These are phyloP conservation scores for Elaphurus davidianus DNA, from an alignment of 2,113 vertebrate genomes.

Conservation along the genomic window DNA sequence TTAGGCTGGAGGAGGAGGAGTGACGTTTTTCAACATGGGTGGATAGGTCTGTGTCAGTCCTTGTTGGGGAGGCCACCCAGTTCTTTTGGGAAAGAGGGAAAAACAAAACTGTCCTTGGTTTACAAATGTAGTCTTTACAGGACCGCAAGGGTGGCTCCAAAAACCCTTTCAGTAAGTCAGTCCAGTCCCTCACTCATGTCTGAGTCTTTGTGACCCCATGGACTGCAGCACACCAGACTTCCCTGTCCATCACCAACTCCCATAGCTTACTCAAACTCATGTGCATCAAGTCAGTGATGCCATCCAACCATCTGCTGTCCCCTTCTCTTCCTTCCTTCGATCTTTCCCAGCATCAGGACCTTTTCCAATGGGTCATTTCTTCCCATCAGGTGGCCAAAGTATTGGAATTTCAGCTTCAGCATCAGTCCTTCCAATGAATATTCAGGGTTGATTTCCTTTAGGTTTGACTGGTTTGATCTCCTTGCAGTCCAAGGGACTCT, in stretches of 20 bases:
- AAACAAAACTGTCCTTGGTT: background rate
- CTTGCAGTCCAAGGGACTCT: background rate
- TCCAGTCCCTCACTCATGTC: background rate
- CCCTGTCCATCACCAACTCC: background rate
- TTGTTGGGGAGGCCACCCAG: background rate
- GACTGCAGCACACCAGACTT: background rate
- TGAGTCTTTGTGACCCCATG: background rate
- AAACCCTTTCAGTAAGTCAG: background rate
- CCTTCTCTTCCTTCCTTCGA: background rate
- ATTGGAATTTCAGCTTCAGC: background rate
- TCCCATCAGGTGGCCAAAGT: background rate
- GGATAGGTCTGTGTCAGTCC: background rate
- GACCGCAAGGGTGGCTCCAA: background rate
- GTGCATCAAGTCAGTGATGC: background rate
- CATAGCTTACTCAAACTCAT: background rate
- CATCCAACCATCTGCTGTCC: background rate
- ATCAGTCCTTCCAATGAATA: background rate
- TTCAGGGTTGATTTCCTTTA: background rate
- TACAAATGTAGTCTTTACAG: background rate
- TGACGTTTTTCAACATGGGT: background rate
- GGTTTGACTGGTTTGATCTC: background rate
- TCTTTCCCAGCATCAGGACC: background rate
- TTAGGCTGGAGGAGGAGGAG: background rate
- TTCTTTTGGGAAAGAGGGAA: background rate
- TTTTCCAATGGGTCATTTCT: background rate